Base-by-base conservation (phyloP, 1,140 invertebrate genomes). In the Drosophila sproati region DNA sequence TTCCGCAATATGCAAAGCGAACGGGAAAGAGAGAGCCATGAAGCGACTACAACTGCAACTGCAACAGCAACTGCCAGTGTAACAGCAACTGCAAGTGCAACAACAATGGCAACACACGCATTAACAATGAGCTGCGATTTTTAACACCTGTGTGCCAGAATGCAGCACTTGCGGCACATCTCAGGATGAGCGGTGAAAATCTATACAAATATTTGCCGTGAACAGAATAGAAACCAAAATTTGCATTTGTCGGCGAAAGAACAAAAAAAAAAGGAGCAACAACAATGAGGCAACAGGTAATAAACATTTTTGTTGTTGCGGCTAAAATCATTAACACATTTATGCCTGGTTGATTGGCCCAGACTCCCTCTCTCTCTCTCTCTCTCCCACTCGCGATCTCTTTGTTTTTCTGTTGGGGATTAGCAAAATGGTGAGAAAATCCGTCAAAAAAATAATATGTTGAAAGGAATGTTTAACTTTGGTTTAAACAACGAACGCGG, bases 71-170 rank as follows among this genome's bases (percentile, higher is more conserved):
- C 41, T 48, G 20, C 20, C 20, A 20, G 20, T 20, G 20, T 0
- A 20, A 20, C n/a, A 12, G 8, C 4, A 34, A 43, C 47, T 50
- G 43, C 64, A 61, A 67, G 60, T 66, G 55, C 48, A 47, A 54
- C 47, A 54, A 68, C 64, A 74, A 64, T 51, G 31, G 41, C 63
- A 61, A 70, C 41, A 61, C 50, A 52, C 73, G 74, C 85, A 88
- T 88, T 89, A 80, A 85, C 85, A 88, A 88, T 81, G 80, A 77
- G 60, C 85, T 89, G 83, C 74, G 70, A 88, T 69, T 83, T 82
- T 73, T 88, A 83, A 73, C 85, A 88, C 85, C 85, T 88, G 85
- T 85, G 85, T 88, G 85, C 83, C 72, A 88, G 81, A 85, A 88
- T 89, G 85, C 83, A 88, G 85, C 83, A 88, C 80, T 88, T 77